Evolutionary conservation across 2,113 vertebrate genomes (phyloP), one percentile per base, ranked within the genome.

Genomic region (Vimba vimba): DNA sequence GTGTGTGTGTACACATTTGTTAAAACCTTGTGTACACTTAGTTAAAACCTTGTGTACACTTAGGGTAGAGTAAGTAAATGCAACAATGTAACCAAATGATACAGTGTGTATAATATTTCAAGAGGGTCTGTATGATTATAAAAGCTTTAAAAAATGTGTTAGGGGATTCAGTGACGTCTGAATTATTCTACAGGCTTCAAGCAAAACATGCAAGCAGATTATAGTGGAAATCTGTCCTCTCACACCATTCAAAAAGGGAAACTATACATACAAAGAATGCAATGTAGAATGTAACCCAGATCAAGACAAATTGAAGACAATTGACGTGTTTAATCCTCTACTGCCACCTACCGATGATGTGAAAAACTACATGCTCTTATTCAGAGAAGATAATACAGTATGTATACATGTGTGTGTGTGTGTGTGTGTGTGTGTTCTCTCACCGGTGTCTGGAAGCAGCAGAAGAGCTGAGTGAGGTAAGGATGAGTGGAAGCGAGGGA

Each of bases 381-480:
- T 25, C 25, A 68, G 19, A 59, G 25, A 79, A 82, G 15, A 30
- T 6, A 39, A 68, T 30, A 36, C 27, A 0, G 17, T 55, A 0
- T 7, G 15, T 55, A 4, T 39, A 43, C 39, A 43, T 52, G 2
- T 52, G 4, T 4, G 1, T 47, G 45, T 4, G 1, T 47, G 45
- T 12, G 45, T 12, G 50, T 1, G 45, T 45, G 45, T 45, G 45
- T 11, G 50, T 52, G 15, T 10, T 36, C 59, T 92, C 97, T 97
- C 80, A 99, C 98, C 76, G 94, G 89, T 1, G 96, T 97, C 93
- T 99, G 98, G 90, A 99, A 99, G 91, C 98, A 99, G 91, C 97
- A 99, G 95, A 95, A 97, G n/a, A 99, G 85, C 93, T 98, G 96
- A 39, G 98, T 99, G 93, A 99, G 98, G 94, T 97, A 99, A 4